phyloP scores from a whole-genome alignment of 2,113 vertebrate genomes.

The Neotoma lepida region DNA sequence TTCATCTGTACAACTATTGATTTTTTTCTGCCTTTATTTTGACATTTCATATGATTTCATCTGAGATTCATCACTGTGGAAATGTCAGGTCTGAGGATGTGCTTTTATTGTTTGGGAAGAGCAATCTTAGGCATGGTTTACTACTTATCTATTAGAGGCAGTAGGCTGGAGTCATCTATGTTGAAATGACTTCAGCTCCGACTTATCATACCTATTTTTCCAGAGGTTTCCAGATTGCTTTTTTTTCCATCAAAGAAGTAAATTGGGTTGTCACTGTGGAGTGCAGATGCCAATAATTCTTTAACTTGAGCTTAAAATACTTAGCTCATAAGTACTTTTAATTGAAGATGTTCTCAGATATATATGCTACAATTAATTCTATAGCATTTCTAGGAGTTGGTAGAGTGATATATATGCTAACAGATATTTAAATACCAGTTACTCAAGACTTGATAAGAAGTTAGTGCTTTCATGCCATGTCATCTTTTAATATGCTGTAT shows the following conservation, averaged over 20 bases:
- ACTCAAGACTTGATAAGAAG: background rate
- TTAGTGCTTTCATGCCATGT: background rate
- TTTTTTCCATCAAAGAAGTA: constrained; percentile 72
- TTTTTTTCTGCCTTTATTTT: constrained; percentile 85
- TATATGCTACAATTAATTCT: background rate
- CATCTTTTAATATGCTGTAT: constrained; percentile 14
- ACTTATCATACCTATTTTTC: constrained; percentile 75
- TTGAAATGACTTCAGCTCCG: constrained; percentile 73
- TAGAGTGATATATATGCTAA: background rate
- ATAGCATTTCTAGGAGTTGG: background rate
- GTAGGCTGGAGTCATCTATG: constrained; percentile 64
- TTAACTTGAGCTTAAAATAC: constrained; percentile 69
- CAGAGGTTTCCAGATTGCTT: constrained; percentile 66
- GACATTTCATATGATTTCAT: constrained; percentile 87
- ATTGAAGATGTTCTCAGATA: background rate
- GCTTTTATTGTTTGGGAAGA: constrained; percentile 82
- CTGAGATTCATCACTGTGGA: constrained; percentile 85
- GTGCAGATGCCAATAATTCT: constrained; percentile 76
- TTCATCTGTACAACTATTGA: constrained; percentile 85
- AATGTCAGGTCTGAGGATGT: constrained; percentile 84
- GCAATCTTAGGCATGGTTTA: constrained; percentile 81
- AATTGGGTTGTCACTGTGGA: constrained; percentile 77
- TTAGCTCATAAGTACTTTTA: constrained; percentile 31
- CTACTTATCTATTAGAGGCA: constrained; percentile 81
- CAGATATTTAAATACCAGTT: background rate